These are phyloP conservation scores for Grammomys dolichurus DNA, from an alignment of 2,113 vertebrate species.

Conservation along the genomic window DNA sequence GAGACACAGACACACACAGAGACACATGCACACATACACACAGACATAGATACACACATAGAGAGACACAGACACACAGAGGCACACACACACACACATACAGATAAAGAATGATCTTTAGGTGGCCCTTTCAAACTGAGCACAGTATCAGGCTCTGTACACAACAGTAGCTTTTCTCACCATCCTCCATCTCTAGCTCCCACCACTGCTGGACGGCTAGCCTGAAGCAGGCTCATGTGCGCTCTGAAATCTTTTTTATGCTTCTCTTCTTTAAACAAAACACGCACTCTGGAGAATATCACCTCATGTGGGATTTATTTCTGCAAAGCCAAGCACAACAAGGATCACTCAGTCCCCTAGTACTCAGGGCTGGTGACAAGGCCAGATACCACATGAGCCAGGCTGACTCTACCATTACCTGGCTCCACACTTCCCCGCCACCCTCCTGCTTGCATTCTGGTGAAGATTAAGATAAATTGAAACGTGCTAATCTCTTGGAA, in stretches of 20 bases:
- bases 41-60: neutral
- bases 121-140: neutral
- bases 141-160: neutral
- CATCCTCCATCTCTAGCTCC: no score
- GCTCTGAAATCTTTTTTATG: neutral
- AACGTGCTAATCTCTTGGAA: neutral
- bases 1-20: no score
- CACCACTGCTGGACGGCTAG: rapidly evolving
- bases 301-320: neutral
- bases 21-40: neutral
- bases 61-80: neutral
- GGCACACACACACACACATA: neutral
- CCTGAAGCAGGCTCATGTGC: rapidly evolving
- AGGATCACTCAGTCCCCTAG: rapidly evolving
- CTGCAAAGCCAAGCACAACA: neutral
- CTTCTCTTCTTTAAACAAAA: neutral
- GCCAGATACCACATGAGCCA: rapidly evolving
- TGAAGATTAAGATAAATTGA: neutral
- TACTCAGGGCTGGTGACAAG: rapidly evolving
- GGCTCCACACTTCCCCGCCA: rapidly evolving
- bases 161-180: rapidly evolving
- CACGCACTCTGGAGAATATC: rapidly evolving
- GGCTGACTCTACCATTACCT: neutral
- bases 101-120: neutral
- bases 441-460: neutral